These are phyloP conservation scores for Lophochroa leadbeateri DNA, from an alignment of 2,113 vertebrate genomes.

Conservation along the genomic window DNA sequence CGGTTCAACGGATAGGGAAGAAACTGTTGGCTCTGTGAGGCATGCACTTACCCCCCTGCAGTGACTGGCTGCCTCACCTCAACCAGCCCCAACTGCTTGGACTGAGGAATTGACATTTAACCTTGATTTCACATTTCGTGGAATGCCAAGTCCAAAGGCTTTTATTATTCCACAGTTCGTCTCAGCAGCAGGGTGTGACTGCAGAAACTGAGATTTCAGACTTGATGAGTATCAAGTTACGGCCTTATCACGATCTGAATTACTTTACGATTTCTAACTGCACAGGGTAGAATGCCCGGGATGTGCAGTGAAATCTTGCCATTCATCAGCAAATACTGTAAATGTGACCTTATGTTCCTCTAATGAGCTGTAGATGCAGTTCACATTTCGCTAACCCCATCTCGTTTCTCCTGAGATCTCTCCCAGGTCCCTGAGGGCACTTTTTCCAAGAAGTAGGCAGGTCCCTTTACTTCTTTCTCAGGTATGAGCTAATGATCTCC, in stretches of 20 bases:
- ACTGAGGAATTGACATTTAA: conserved; percentile 2
- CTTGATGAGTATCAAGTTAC: neutral
- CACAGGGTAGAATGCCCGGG: neutral
- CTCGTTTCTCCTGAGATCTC: neutral
- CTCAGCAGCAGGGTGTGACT: conserved; percentile 10
- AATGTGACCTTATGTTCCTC: conserved; percentile 35
- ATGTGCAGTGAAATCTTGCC: neutral
- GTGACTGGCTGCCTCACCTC: neutral
- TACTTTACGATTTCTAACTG: conserved; percentile 21
- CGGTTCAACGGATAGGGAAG: neutral
- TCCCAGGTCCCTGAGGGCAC: neutral
- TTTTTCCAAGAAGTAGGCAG: neutral
- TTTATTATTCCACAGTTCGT: conserved; percentile 12
- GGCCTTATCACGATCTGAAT: neutral
- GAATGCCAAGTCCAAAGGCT: conserved; percentile 41
- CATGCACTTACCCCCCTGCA: neutral
- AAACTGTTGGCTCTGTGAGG: neutral
- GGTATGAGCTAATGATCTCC: neutral
- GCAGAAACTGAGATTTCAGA: conserved; percentile 33
- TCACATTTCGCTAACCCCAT: neutral
- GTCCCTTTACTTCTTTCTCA: neutral
- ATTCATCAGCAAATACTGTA: neutral
- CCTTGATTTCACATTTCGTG: neutral
- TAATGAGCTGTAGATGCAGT: neutral
- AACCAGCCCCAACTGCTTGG: neutral